Percentiles rank a stretch among this genome's conserved stretches.
Evolutionary conservation across 1,140 invertebrate species (phyloP).

Genomic region (Lordiphosa mommai): DNA sequence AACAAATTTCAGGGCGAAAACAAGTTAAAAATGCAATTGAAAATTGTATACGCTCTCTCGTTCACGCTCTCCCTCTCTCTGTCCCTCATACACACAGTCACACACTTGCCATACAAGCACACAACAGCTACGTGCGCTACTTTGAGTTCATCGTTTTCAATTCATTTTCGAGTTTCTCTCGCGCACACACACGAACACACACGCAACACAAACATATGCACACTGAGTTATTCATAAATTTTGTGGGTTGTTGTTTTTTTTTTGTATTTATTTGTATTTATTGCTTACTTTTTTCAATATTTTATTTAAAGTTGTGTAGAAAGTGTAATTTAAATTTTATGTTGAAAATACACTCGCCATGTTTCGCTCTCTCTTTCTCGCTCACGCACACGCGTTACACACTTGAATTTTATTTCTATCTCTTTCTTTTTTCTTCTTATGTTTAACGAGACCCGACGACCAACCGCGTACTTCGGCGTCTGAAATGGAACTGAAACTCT

Average conservation of each 20-base stretch:
- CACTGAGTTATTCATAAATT: not conserved
- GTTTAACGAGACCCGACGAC: too few relatives aligned
- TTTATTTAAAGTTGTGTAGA: conserved; percentile 21
- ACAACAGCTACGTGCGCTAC: conserved; percentile 52
- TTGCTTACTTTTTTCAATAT: conserved; percentile 40
- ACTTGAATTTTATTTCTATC: conserved; percentile 9
- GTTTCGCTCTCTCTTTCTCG: conserved; percentile 34
- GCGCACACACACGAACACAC: conserved; percentile 22
- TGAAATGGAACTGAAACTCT: too few relatives aligned
- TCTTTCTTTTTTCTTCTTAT: not conserved
- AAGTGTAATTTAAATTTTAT: conserved; percentile 26
- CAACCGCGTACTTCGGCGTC: too few relatives aligned
- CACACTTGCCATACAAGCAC: not conserved
- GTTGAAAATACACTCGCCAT: conserved; percentile 59
- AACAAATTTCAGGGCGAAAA: conserved; percentile 39
- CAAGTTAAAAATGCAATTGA: conserved; percentile 65
- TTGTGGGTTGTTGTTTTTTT: conserved; percentile 7
- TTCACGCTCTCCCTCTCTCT: conserved; percentile 11
- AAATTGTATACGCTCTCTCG: conserved; percentile 26
- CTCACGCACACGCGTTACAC: conserved; percentile 33
- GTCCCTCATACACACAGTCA: conserved; percentile 10
- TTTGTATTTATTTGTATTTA: too few relatives aligned
- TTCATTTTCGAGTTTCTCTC: conserved; percentile 70
- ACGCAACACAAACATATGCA: conserved; percentile 5
- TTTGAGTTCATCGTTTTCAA: conserved; percentile 76